Evolutionary conservation across 2,888 invertebrate genomes (phyloP).

Genomic region (Agriopis marginaria): DNA sequence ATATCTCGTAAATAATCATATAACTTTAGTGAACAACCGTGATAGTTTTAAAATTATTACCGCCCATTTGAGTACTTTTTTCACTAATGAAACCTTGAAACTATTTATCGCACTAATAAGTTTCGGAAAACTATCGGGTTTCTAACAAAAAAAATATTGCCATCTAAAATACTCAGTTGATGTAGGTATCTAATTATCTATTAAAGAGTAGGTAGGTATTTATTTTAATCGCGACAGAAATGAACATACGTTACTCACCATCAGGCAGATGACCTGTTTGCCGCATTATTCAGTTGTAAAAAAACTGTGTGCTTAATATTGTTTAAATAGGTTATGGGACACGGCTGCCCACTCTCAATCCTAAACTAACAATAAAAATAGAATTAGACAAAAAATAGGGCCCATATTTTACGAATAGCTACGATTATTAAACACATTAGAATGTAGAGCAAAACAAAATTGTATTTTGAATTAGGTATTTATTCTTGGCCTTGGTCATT

Average conservation of each 20-base stretch:
- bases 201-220: no score
- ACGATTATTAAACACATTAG: no score
- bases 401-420: background rate
- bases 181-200: no score
- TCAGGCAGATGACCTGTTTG: background rate
- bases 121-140: no score
- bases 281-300: background rate
- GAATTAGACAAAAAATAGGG: slow-evolving; percentile 18
- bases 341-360: slow-evolving; percentile 14
- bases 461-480: background rate
- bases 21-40: no score
- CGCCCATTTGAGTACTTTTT: no score
- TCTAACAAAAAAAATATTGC: no score
- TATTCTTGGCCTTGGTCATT: background rate
- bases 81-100: no score
- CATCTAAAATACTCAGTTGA: no score
- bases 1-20: no score
- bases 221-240: background rate
- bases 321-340: slow-evolving; percentile 24
- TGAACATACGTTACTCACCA: background rate
- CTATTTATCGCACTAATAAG: no score
- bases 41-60: no score
- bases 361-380: slow-evolving; percentile 46
- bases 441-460: background rate
- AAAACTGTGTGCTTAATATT: background rate